Evolutionary conservation across 2,797 vertebrate genomes (phyloP).

Genomic region (Rhabdophis nuchalis): DNA sequence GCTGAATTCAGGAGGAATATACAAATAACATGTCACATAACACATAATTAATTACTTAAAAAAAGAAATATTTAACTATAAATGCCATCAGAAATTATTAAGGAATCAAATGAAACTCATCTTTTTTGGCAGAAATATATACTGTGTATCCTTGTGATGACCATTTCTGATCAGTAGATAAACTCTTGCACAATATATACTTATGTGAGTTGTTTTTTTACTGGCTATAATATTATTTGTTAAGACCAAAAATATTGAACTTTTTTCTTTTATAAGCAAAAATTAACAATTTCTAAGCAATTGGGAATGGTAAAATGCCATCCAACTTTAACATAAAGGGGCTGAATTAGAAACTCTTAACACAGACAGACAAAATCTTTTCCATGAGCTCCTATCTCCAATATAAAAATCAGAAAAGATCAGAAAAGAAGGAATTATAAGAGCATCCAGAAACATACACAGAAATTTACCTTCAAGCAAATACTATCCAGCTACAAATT

Average conservation of each 20-base stretch:
- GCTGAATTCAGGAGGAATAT: conserved; percentile 31
- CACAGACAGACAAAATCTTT: neutral
- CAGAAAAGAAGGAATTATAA: neutral
- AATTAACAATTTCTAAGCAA: conserved; percentile 2
- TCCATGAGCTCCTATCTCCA: neutral
- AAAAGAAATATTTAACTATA: conserved; percentile 1
- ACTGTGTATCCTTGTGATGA: neutral
- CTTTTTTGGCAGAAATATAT: neutral
- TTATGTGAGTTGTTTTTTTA: neutral
- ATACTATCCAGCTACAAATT: neutral
- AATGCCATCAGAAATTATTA: neutral
- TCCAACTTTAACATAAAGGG: conserved; percentile 10
- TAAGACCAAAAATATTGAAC: neutral
- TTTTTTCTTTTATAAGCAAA: neutral
- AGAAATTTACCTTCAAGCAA: neutral
- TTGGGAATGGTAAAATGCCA: accelerated
- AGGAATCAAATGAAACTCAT: conserved; percentile 19
- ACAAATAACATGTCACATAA: conserved; percentile 16
- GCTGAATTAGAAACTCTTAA: neutral
- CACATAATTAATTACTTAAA: neutral
- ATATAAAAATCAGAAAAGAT: neutral
- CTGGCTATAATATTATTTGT: conserved; percentile 5
- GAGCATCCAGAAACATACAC: neutral
- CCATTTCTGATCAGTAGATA: conserved; percentile 13
- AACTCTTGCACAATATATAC: neutral